Percentiles rank a stretch among this genome's conserved stretches.
phyloP scores from a whole-genome alignment of 2,797 vertebrate genomes.

The Hemitrygon akajei region DNA sequence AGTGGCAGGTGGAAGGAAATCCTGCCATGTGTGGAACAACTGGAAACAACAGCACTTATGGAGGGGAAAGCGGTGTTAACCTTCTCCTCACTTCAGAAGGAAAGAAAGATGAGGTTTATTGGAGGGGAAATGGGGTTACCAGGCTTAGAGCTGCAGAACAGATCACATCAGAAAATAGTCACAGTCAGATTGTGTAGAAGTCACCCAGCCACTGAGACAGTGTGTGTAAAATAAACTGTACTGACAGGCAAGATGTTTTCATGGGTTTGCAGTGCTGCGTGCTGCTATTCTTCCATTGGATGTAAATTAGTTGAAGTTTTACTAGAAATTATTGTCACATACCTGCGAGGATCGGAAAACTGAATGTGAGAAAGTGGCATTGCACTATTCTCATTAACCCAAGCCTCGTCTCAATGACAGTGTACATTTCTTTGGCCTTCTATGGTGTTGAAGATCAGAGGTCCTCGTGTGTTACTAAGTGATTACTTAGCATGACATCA shows the following conservation, averaged over 20 bases:
- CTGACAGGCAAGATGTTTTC: background rate
- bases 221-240: background rate
- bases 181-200: background rate
- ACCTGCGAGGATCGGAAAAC: background rate
- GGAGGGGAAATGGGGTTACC: background rate
- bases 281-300: background rate
- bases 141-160: background rate
- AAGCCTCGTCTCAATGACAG: background rate
- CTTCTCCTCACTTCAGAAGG: background rate
- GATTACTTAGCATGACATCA: slow-evolving; percentile 18
- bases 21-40: too few species aligned
- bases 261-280: background rate
- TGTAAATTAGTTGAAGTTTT: slow-evolving; percentile 18
- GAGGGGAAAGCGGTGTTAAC: background rate
- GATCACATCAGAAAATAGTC: background rate
- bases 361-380: background rate
- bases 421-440: background rate
- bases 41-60: background rate
- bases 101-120: background rate
- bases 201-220: background rate
- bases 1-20: background rate
- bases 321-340: background rate
- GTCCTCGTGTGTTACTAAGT: slow-evolving; percentile 23
- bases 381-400: background rate
- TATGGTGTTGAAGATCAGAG: background rate